These are phyloP conservation scores for Phlogophora meticulosa DNA, from an alignment of 2,888 invertebrate species.

Conservation along the genomic window DNA sequence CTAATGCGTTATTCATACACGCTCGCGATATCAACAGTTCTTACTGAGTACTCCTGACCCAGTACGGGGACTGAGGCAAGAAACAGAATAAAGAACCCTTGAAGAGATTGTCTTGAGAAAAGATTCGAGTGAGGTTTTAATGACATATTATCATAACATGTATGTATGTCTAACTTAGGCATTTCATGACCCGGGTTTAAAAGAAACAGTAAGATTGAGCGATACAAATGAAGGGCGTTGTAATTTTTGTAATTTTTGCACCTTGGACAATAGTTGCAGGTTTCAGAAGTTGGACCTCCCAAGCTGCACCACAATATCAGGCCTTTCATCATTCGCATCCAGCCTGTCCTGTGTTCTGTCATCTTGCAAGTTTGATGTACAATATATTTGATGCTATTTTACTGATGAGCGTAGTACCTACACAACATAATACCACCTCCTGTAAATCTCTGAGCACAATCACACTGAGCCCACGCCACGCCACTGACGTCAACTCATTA, in stretches of 20 bases:
- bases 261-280: too few species aligned
- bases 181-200: not conserved
- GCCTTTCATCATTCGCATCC: too few species aligned
- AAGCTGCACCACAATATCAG: too few species aligned
- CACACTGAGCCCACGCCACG: conserved; percentile 23
- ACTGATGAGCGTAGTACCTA: not conserved
- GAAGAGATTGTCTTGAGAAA: not conserved
- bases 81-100: conserved; percentile 1
- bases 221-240: too few species aligned
- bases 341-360: too few species aligned
- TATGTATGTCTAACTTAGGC: not conserved
- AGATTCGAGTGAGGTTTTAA: not conserved
- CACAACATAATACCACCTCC: not conserved
- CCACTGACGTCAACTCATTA: conserved; percentile 58
- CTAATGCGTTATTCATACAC: conserved; percentile 57
- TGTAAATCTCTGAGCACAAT: conserved; percentile 10
- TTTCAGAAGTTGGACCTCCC: too few species aligned
- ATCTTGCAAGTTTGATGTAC: not conserved
- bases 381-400: not conserved
- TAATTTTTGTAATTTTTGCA: too few species aligned
- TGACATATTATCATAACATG: too few species aligned
- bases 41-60: conserved; percentile 47
- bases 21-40: conserved; percentile 45
- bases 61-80: conserved; percentile 17
- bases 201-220: too few species aligned